Evolutionary conservation across 2,888 invertebrate species (phyloP), one percentile per base, ranked within the genome.

Genomic region (Spialia ferax): DNA sequence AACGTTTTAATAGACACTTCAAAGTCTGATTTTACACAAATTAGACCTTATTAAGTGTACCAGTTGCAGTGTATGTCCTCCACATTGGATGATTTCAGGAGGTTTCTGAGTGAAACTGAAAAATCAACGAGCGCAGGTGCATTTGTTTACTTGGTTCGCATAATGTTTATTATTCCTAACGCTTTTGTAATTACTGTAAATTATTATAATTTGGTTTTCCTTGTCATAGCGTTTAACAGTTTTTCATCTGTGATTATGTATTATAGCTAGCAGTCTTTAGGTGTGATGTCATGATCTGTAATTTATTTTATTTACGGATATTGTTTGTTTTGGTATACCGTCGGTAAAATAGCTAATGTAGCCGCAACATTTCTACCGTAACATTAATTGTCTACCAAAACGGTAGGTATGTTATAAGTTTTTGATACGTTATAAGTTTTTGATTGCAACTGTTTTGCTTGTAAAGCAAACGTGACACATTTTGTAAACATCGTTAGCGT

Each of bases 91-190:
- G 70, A 72, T 68, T 69, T 68, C 61, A 63, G 62, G 63, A 55
- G 68, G 68, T 71, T 73, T 71, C 56, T 72, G 73, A 73, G 85
- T 83, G 82, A 81, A 79, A 81, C 83, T 83, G 86, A 84, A 83
- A 81, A 75, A 74, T 84, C 86, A 74, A 79, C 88, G 80, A 81
- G 84, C 78, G 79, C 90, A 93, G 92, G 93, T 93, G 90, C 90
- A 88, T 80, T 85, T 87, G 84, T 88, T 90, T 88, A 86, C 82
- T 79, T 83, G 76, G 77, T 80, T 81, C 73, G 71, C 70, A 74
- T 70, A 69, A 74, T 69, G 74, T 69, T 72, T 76, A 77, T 75
- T 79, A 75, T 72, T 77, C 20, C 78, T 79, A n/a, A 32, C 73
- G 73, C 74, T 75, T 78, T 75, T 61, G 64, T 57, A 61, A n/a